Evolutionary conservation across 2,888 invertebrate species (phyloP), one percentile per base, ranked within the genome.

Genomic region (Hemistola chrysoprasaria): DNA sequence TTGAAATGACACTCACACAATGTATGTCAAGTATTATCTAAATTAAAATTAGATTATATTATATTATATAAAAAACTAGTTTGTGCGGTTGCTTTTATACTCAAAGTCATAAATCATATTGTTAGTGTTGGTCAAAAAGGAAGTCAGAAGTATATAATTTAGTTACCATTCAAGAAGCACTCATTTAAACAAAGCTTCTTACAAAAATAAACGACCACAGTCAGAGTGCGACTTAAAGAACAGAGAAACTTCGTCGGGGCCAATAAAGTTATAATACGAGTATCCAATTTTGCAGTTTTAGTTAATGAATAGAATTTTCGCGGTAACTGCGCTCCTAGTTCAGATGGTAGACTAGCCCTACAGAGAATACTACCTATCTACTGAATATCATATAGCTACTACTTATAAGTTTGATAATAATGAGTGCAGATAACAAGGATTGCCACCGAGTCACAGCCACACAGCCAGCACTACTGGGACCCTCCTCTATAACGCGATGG

Each of bases 151-250:
- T 34, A n/a, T n/a, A n/a, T n/a, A n/a, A n/a, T 25, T 34, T 8
- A 33, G 22, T 33, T 10, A 25, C 40, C 24, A 44, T 41, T 37
- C 25, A 41, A 22, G 36, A 38, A 48, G 50, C 48, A 48, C 48
- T 53, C 33, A 47, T 50, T 41, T 16, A 27, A 50, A 50, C 42
- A 44, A 51, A 51, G 36, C 40, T 42, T 45, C 42, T 49, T 50
- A 36, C 22, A 25, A 40, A 45, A 31, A 44, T 40, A 42, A 48
- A 47, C 26, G 30, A 46, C 25, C 40, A 40, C 46, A 41, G 39
- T 42, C 33, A 21, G 27, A 36, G 16, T 20, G 32, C n/a, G 27
- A 36, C 5, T 25, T 16, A 4, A 23, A 22, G 36, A 16, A 44
- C 34, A 33, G 22, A 27, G 24, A 35, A 39, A 28, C 34, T 43